phyloP scores from a whole-genome alignment of 2,113 vertebrate species.

The Lipophrys pholis region DNA sequence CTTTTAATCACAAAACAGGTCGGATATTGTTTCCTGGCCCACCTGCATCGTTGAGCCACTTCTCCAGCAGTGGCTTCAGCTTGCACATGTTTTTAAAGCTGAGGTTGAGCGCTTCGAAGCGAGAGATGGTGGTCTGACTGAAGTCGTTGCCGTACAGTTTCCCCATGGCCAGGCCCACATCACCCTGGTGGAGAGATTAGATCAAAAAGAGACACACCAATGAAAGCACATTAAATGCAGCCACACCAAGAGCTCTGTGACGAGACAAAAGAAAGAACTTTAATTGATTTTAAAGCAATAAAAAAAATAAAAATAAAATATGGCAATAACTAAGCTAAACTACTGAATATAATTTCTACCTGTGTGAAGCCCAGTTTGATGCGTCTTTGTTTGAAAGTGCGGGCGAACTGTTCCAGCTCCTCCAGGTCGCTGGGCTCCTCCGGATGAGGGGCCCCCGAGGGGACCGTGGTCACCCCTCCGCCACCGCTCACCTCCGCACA shows the following conservation, averaged over 20 bases:
- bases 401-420: conserved; percentile 93
- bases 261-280: too few relatives aligned
- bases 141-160: conserved; percentile 96
- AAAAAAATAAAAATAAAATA: too few relatives aligned
- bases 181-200: conserved; percentile 82
- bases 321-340: too few relatives aligned
- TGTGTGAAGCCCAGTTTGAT: conserved; percentile 96
- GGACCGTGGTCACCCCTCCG: conserved; percentile 67
- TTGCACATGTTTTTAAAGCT: conserved; percentile 99
- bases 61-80: conserved; percentile 93
- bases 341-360: too few relatives aligned
- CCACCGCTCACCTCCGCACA: conserved; percentile 69
- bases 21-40: too few relatives aligned
- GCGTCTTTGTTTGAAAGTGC: conserved; percentile 94
- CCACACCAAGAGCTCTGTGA: too few relatives aligned
- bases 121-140: conserved; percentile 95
- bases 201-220: background rate
- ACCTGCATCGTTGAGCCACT: conserved; percentile 95
- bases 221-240: too few relatives aligned
- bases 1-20: too few relatives aligned
- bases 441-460: conserved; percentile 82
- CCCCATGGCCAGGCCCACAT: conserved; percentile 94
- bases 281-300: too few relatives aligned
- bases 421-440: conserved; percentile 95
- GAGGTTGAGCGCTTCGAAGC: conserved; percentile 94